These are phyloP conservation scores for Diabrotica undecimpunctata DNA, from an alignment of 1,140 invertebrate genomes.

Conservation along the genomic window DNA sequence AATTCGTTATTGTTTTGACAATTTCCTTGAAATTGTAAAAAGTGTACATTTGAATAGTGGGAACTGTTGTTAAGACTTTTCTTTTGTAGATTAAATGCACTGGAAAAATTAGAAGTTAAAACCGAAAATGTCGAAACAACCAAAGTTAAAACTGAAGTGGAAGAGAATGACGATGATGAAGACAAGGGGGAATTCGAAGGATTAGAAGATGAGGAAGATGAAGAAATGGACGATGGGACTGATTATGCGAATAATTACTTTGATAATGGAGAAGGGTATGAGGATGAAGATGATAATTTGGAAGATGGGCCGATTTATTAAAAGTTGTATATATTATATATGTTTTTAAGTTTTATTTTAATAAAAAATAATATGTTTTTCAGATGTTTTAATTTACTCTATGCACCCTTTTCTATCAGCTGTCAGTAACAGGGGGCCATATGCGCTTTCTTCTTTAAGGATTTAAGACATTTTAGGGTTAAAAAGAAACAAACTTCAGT, in stretches of 20 bases:
- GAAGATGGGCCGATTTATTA: slow-evolving; percentile 72
- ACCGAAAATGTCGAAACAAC: slow-evolving; percentile 40
- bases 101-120: slow-evolving; percentile 61
- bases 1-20: too few relatives aligned
- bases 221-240: slow-evolving; percentile 71
- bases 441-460: too few relatives aligned
- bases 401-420: too few relatives aligned
- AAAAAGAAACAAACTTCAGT: too few relatives aligned
- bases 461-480: too few relatives aligned
- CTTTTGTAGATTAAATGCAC: slow-evolving; percentile 45
- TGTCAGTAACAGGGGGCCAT: too few relatives aligned
- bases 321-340: background rate
- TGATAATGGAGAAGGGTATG: slow-evolving; percentile 82
- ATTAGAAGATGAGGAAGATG: slow-evolving; percentile 56
- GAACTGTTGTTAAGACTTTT: too few relatives aligned
- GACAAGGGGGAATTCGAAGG: slow-evolving; percentile 54
- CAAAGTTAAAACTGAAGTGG: slow-evolving; percentile 48
- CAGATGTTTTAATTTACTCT: too few relatives aligned
- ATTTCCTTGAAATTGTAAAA: too few relatives aligned
- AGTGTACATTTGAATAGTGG: too few relatives aligned
- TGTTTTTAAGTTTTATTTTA: background rate
- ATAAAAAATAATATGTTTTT: background rate
- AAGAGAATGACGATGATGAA: slow-evolving; percentile 47
- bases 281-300: slow-evolving; percentile 81
- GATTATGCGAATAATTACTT: slow-evolving; percentile 81